These are phyloP conservation scores for Oreochromis aureus DNA, from an alignment of 2,113 vertebrate species.

Conservation along the genomic window DNA sequence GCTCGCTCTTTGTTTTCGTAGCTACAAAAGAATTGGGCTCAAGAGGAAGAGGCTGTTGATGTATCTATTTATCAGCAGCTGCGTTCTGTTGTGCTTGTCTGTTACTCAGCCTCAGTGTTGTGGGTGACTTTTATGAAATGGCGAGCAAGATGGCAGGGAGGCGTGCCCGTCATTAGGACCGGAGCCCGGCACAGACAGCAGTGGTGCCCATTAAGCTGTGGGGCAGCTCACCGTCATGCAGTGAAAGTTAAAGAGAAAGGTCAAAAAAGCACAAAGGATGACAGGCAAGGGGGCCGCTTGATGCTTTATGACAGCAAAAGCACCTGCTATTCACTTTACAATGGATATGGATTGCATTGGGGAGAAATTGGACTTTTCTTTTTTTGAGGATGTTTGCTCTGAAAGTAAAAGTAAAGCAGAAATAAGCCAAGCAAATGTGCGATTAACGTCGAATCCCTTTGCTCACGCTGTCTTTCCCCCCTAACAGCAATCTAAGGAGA, in stretches of 20 bases:
- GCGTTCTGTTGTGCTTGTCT: constrained; percentile 3
- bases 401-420: background rate
- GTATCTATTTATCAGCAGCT: constrained; percentile 41
- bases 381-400: background rate
- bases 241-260: constrained; percentile 56
- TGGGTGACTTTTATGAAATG: constrained; percentile 39
- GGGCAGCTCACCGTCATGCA: constrained; percentile 36
- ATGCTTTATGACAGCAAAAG: constrained; percentile 10
- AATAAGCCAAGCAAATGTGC: background rate
- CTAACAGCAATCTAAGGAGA: constrained; percentile 91
- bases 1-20: background rate
- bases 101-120: background rate
- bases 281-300: background rate
- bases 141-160: constrained; percentile 21
- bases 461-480: background rate
- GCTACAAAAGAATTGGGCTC: constrained; percentile 20
- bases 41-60: constrained; percentile 7
- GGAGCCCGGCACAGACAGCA: background rate
- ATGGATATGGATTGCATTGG: background rate
- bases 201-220: constrained; percentile 46
- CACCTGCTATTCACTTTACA: constrained; percentile 8
- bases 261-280: constrained; percentile 34
- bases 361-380: background rate
- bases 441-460: background rate
- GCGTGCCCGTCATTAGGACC: constrained; percentile 13